Evolutionary conservation across 2,888 invertebrate species (phyloP), one percentile per base, ranked within the genome.

Genomic region (Drosophila meridiana): DNA sequence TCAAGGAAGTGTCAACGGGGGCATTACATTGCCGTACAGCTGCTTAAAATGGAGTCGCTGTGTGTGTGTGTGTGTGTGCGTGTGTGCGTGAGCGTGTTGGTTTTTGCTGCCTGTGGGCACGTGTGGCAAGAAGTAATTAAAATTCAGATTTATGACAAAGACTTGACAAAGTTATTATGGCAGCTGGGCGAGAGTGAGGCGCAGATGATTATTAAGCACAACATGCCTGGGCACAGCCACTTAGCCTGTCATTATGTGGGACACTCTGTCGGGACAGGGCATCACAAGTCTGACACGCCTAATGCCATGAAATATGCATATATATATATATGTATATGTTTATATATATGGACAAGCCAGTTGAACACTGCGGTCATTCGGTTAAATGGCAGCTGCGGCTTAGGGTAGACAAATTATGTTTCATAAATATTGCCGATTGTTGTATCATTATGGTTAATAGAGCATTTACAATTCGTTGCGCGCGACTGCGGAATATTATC

Each of bases 131-230:
- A 83, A 82, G 80, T 87, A 85, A 87, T 85, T 85, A 87, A 87
- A 78, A 85, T 75, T 70, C 58, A 82, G 75, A 85, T 89, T 87
- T 87, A 89, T 78, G 85, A 84, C 82, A 71, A 70, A 72, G 73
- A 80, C 89, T 87, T 89, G 85, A 76, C 73, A 74, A 73, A 70
- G 74, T 78, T 85, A 82, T 85, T 82, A 80, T 80, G 77, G 69
- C 82, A 84, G 73, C 64, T 73, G 74, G 38, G 69, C 69, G 71
- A 65, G 63, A 71, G 65, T 70, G 83, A 55, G 42, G n/a, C 43
- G 30, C 32, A 42, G 30, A 43, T 11, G 43, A 48, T 56, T 70
- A 70, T 70, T 70, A 60, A 53, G 60, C 60, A 53, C 62, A 32
- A 55, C 55, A 57, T 32, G 65, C 28, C 42, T 30, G 45, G 45